Evolutionary conservation across 2,797 vertebrate genomes (phyloP).

Genomic region (Urocyon cinereoargenteus): DNA sequence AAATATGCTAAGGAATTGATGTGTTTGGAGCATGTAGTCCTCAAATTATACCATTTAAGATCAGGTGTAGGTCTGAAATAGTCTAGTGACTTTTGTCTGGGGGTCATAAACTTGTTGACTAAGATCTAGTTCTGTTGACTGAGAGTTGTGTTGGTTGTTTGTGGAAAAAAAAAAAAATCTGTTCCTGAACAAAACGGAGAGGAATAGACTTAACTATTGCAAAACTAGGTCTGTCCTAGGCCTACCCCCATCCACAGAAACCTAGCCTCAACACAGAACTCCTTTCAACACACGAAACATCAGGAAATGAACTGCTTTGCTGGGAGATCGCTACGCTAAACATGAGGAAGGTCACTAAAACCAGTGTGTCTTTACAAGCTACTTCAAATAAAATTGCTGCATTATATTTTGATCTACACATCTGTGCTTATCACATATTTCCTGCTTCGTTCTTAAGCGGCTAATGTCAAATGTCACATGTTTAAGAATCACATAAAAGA

Average conservation of each 20-base stretch:
- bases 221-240: neutral
- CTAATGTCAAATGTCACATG: constrained; percentile 2
- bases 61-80: neutral
- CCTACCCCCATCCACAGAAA: neutral
- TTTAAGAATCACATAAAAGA: constrained; percentile 45
- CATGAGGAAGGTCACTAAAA: constrained; percentile 1
- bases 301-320: neutral
- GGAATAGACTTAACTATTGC: neutral
- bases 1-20: constrained; percentile 11
- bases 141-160: neutral
- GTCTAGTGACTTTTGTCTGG: neutral
- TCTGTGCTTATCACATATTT: neutral
- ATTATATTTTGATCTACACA: neutral
- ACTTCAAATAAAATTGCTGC: neutral
- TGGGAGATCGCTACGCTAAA: neutral
- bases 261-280: neutral
- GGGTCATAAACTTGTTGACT: neutral
- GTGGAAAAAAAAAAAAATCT: neutral
- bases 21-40: neutral
- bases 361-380: neutral
- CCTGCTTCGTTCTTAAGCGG: constrained; percentile 20
- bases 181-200: constrained; percentile 42
- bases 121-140: constrained; percentile 13
- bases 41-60: neutral
- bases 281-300: neutral